These are phyloP conservation scores for Coleophora deauratella DNA, from an alignment of 2,888 invertebrate genomes.

Conservation along the genomic window DNA sequence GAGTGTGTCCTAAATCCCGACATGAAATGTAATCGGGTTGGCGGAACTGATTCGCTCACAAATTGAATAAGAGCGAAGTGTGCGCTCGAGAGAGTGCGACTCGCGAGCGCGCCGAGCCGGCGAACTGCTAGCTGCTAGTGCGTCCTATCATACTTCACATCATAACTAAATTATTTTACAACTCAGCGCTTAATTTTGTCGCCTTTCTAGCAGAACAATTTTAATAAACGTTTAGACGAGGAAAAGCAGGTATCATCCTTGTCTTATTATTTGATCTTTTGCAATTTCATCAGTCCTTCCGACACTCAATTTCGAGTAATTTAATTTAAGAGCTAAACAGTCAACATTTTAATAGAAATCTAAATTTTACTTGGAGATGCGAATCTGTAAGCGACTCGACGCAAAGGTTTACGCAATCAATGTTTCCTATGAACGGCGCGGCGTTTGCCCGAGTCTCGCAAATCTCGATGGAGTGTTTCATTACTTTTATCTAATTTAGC, in stretches of 20 bases:
- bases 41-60: slow-evolving; percentile 68
- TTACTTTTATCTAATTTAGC: slow-evolving; percentile 71
- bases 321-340: too few species aligned
- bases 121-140: background rate
- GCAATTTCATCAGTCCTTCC: too few species aligned
- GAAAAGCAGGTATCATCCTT: too few species aligned
- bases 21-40: slow-evolving; percentile 68
- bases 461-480: slow-evolving; percentile 57
- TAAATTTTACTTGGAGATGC: background rate
- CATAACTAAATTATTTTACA: too few species aligned
- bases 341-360: background rate
- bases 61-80: slow-evolving; percentile 66
- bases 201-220: too few species aligned
- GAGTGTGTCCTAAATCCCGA: slow-evolving; percentile 57
- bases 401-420: slow-evolving; percentile 12
- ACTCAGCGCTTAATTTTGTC: too few species aligned
- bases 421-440: slow-evolving; percentile 34
- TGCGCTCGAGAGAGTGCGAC: slow-evolving; percentile 31
- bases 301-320: too few species aligned
- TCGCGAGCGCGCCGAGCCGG: slow-evolving; percentile 31
- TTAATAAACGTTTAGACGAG: too few species aligned
- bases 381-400: too few species aligned
- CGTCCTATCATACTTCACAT: too few species aligned
- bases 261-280: too few species aligned
- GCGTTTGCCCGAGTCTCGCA: slow-evolving; percentile 29